Percentiles rank a stretch among this genome's conserved stretches.
These are phyloP conservation scores for Chesias legatella DNA, from an alignment of 2,888 invertebrate genomes.

Conservation along the genomic window DNA sequence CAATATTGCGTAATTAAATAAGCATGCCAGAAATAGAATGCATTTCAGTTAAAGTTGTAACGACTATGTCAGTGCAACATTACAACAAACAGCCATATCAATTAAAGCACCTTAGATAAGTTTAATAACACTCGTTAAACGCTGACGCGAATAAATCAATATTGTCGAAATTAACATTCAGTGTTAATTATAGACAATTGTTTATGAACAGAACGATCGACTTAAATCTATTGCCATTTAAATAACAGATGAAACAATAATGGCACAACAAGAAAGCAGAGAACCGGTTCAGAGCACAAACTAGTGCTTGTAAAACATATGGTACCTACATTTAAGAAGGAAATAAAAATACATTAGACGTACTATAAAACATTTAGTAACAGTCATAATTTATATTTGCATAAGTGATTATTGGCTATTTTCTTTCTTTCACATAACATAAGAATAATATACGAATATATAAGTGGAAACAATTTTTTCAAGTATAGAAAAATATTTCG, in stretches of 20 bases:
- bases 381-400: no score
- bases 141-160: constrained; percentile 48
- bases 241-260: constrained; percentile 76
- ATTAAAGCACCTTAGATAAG: constrained; percentile 20
- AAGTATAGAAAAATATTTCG: no score
- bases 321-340: constrained; percentile 6
- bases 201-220: constrained; percentile 55
- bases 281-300: constrained; percentile 48
- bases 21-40: no score
- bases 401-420: no score
- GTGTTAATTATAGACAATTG: constrained; percentile 73
- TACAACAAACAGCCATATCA: constrained; percentile 7
- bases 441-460: no score
- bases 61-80: constrained; percentile 2
- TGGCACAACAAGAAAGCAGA: constrained; percentile 64
- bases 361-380: no score
- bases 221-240: constrained; percentile 74
- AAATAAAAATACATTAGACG: no score
- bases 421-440: no score
- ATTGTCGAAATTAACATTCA: constrained; percentile 64
- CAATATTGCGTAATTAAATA: no score
- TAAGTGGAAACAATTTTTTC: no score
- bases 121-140: constrained; percentile 22
- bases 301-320: constrained; percentile 17
- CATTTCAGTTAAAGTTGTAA: background rate